phyloP scores from a whole-genome alignment of 1,140 invertebrate genomes.

The Leptinotarsa lineolata region DNA sequence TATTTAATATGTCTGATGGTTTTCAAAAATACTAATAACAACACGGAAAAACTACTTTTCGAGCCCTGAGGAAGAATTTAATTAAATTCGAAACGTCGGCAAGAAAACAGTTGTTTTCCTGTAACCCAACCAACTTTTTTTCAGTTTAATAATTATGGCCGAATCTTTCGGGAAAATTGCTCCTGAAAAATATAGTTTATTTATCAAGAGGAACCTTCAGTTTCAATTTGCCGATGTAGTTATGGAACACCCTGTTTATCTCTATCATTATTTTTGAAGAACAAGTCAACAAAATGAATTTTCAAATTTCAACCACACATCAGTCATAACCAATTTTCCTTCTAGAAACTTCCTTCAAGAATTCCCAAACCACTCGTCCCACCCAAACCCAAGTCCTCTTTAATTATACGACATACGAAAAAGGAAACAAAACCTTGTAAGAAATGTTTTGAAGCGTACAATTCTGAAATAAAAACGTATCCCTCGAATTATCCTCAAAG shows the following conservation, averaged over 20 bases:
- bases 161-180: neutral
- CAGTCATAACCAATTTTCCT: neutral
- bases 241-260: too few species aligned
- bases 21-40: too few species aligned
- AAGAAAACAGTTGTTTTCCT: too few species aligned
- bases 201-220: too few species aligned
- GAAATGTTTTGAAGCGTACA: slow-evolving; percentile 14
- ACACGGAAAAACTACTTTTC: too few species aligned
- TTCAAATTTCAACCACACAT: neutral
- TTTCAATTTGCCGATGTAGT: too few species aligned
- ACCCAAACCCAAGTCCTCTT: neutral
- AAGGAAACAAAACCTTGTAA: slow-evolving; percentile 6
- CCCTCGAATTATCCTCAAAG: neutral
- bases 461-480: slow-evolving; percentile 11
- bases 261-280: too few species aligned
- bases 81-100: too few species aligned
- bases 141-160: too few species aligned
- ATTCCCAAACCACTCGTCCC: neutral
- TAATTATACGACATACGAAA: neutral
- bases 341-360: slow-evolving; percentile 15
- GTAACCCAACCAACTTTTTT: too few species aligned
- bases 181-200: neutral
- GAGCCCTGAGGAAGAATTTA: too few species aligned
- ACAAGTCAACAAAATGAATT: neutral
- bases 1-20: too few species aligned